Conservation (phyloP, 2,113 vertebrate species). For the human region GRCh38 chr20:19675001-19675500, state of each 20-base stretch:
- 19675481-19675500: background rate
- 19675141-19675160: background rate
- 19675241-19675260: too few species aligned
- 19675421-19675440: background rate
- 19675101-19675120: background rate
- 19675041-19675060: background rate
- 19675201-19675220: background rate
- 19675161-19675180: background rate
- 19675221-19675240: background rate
- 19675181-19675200: background rate
- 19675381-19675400: background rate
- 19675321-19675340: background rate
- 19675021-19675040: background rate
- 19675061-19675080: background rate
- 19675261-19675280: background rate
- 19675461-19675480: background rate
- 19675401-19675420: background rate
- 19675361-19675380: background rate
- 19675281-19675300: background rate
- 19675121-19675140: background rate
- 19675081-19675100: background rate
- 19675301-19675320: background rate
- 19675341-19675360: background rate
- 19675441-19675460: background rate
- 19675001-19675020: background rate